Conservation (phyloP, 2,888 invertebrate species). For the Cyaniris semiargus region DNA sequence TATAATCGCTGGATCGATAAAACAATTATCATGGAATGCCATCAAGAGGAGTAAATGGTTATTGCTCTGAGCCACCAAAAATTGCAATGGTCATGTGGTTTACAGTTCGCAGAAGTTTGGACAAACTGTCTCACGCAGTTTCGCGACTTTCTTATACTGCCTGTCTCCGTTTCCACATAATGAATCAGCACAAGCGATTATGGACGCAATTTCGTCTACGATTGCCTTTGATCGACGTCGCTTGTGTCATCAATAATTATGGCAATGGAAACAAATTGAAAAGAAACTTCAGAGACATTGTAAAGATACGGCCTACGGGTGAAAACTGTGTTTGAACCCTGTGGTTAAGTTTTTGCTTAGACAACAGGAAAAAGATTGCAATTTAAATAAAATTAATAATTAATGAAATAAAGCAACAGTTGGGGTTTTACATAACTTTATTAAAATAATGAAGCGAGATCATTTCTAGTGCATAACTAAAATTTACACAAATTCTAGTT, state of each 20-base stretch:
- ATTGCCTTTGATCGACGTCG: too few relatives aligned
- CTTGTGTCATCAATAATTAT: too few relatives aligned
- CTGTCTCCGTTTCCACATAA: too few relatives aligned
- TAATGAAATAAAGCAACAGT: not conserved
- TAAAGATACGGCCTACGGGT: too few relatives aligned
- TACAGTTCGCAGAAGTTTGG: too few relatives aligned
- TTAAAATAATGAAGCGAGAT: not conserved
- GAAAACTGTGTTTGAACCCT: not conserved
- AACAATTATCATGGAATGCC: slow-evolving; percentile 4
- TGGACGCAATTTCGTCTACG: too few relatives aligned
- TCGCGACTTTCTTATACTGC: too few relatives aligned
- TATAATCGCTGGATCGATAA: slow-evolving; percentile 4
- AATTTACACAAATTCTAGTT: not conserved
- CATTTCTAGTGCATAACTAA: not conserved
- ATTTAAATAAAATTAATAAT: not conserved
- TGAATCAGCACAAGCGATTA: too few relatives aligned
- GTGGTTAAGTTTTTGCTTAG: not conserved
- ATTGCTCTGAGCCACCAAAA: not conserved
- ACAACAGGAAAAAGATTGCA: not conserved
- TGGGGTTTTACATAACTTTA: not conserved
- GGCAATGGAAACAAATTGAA: not conserved
- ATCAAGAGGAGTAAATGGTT: not conserved
- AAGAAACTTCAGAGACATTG: too few relatives aligned
- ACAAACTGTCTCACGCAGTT: too few relatives aligned
- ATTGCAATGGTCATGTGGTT: too few relatives aligned